Base-by-base conservation (phyloP, 2,113 vertebrate genomes). In the Sylvia atricapilla region DNA sequence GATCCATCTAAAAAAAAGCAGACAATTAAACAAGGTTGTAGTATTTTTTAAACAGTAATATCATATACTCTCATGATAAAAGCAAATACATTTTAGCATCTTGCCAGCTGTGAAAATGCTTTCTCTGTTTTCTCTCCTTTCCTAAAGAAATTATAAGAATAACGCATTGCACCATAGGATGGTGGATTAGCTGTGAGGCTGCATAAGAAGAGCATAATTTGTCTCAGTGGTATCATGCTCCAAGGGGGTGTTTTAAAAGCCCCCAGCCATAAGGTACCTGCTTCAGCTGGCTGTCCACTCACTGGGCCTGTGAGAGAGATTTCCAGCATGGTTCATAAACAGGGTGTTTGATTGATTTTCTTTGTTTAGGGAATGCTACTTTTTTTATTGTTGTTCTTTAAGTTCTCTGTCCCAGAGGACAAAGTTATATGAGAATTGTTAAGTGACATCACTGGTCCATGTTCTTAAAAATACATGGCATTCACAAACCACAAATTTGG, bases 11-110 rank as follows among this genome's bases (percentile, higher is more conserved):
- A 90, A 85, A 82, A 37, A 85, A 82, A 35, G 2, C 3, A 39
- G 49, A 89, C 93, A 96, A 56, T 85, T 70, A 94, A 95, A 91
- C 27, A 96, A 90, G 30, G 21, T 50, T 79, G 50, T 55, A 66
- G 14, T 25, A 81, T 90, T 96, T 94, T 58, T 95, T 92, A 95
- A 97, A 76, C 47, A 60, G 43, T 46, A 31, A 23, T 93, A 73
- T 62, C 77, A 30, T 50, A 21, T 76, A 46, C 39, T 93, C 30
- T 83, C 47, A 59, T 73, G 66, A 66, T 73, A 39, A 62, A 96
- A 89, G 35, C n/a, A 44, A 33, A 8, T 47, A 52, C 37, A 27
- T 53, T 62, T 91, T 76, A 81, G 66, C 76, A 89, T 30, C 9
- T 75, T 81, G 13, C 83, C 68, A 78, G 41, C 86, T 85, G 55